A percentile compares a stretch with the other conserved stretches of the same genome.
phyloP scores from a whole-genome alignment of 2,113 vertebrate species.

The Podilymbus podiceps region DNA sequence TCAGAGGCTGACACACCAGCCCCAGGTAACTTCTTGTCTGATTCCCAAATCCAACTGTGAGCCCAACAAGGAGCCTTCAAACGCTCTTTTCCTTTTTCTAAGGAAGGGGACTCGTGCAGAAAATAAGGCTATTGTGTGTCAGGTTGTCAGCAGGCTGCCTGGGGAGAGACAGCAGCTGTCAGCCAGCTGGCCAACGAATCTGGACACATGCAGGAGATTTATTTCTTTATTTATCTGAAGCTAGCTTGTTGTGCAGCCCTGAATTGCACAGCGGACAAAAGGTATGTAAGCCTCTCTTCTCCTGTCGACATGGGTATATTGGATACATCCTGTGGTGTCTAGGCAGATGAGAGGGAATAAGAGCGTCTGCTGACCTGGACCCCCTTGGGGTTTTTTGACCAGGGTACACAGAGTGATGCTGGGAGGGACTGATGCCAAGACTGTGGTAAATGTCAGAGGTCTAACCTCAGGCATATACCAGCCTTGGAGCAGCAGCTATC shows the following conservation, averaged over 20 bases:
- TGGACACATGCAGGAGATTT: not conserved
- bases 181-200: fast-evolving
- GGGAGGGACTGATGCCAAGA: not conserved
- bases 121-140: not conserved
- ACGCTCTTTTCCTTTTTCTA: not conserved
- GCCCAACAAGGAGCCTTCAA: not conserved
- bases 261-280: not conserved
- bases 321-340: not conserved
- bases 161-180: not conserved
- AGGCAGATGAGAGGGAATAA: not conserved
- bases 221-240: not conserved
- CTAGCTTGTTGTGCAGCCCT: not conserved
- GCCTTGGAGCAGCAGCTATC: not conserved
- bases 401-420: not conserved
- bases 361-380: not conserved
- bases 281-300: not conserved
- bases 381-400: not conserved
- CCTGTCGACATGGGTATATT: not conserved
- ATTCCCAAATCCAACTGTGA: not conserved
- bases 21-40: not conserved
- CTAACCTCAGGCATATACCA: not conserved
- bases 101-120: not conserved
- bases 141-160: not conserved
- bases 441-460: not conserved
- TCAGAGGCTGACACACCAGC: not conserved